These are phyloP conservation scores for Chaetoderma sp. DNA, from an alignment of 2,888 invertebrate genomes.

Conservation along the genomic window DNA sequence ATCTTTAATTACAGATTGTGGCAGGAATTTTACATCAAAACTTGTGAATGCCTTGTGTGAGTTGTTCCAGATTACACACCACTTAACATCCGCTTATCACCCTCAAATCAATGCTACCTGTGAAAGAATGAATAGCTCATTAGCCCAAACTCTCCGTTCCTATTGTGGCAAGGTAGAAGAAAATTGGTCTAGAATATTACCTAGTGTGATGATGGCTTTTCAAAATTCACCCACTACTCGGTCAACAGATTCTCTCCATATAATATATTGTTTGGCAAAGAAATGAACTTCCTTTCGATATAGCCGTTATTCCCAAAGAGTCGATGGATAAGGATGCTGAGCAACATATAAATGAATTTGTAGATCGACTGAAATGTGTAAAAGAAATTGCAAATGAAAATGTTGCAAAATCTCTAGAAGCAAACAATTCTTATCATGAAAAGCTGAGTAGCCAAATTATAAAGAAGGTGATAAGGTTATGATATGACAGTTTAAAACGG, in stretches of 20 bases:
- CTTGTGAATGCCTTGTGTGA: neutral
- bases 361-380: neutral
- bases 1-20: neutral
- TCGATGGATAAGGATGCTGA: neutral
- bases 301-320: neutral
- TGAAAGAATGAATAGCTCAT: neutral
- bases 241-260: neutral
- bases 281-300: neutral
- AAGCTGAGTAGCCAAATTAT: too few relatives aligned
- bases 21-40: neutral
- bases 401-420: neutral
- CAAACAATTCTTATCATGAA: neutral
- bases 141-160: neutral
- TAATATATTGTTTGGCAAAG: neutral
- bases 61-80: neutral
- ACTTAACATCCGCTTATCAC: neutral
- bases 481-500: too few relatives aligned
- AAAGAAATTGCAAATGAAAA: neutral
- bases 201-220: neutral
- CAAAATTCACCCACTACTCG: neutral
- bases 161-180: neutral
- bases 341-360: neutral
- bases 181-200: neutral
- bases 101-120: constrained; percentile 2
- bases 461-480: neutral